These are phyloP conservation scores for Barnardius zonarius DNA, from an alignment of 2,113 vertebrate genomes.

Conservation along the genomic window DNA sequence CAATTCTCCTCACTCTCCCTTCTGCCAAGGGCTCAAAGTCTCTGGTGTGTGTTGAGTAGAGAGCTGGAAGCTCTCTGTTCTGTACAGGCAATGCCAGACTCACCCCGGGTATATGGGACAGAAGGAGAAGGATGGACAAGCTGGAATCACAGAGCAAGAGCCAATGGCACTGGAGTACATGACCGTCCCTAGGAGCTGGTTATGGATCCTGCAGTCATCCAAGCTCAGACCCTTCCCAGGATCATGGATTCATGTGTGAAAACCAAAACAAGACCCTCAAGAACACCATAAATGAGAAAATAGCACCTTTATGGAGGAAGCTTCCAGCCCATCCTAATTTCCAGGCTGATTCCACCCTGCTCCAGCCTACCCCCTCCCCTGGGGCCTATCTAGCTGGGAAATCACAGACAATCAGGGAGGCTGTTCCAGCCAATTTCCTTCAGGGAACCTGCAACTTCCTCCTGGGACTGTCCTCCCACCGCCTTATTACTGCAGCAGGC, in stretches of 20 bases:
- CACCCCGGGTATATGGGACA: accelerated
- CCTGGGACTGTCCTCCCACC: slow-evolving; percentile 30
- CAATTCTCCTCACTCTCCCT: not conserved
- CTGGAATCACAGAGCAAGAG: not conserved
- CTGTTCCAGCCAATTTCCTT: slow-evolving; percentile 61
- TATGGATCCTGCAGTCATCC: not conserved
- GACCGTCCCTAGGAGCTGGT: not conserved
- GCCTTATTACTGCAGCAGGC: not conserved
- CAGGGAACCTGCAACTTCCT: slow-evolving; percentile 57
- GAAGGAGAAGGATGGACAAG: not conserved
- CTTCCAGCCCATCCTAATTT: slow-evolving; percentile 37
- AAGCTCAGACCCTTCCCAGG: not conserved
- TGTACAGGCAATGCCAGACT: not conserved
- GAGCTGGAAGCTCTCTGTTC: not conserved
- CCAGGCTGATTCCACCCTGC: slow-evolving; percentile 32
- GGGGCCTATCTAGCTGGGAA: slow-evolving; percentile 52
- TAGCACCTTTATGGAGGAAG: not conserved
- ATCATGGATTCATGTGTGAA: not conserved
- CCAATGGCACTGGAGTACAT: not conserved
- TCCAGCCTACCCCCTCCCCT: slow-evolving; percentile 14
- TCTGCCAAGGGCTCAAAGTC: not conserved
- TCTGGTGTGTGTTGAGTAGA: not conserved
- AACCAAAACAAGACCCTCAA: not conserved
- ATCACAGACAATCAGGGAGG: slow-evolving; percentile 47
- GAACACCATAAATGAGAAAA: not conserved